These are phyloP conservation scores for Brachyalestes nurse DNA, from an alignment of 2,797 vertebrate genomes.

Conservation along the genomic window DNA sequence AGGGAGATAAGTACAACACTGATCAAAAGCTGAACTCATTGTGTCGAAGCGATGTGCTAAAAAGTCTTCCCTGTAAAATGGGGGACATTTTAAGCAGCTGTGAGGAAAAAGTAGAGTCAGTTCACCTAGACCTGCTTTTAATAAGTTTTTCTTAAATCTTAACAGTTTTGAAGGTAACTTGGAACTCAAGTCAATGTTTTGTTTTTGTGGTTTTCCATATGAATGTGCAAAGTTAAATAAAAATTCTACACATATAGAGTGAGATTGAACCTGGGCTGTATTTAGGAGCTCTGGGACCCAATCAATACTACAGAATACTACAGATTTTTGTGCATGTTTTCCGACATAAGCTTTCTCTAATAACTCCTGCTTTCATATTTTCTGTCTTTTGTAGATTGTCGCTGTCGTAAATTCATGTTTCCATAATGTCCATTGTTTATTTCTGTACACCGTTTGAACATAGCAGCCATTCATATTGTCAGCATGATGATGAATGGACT, in stretches of 20 bases:
- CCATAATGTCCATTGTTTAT: too few species aligned
- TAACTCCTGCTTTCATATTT: too few species aligned
- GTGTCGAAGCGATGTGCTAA: conserved; percentile 22
- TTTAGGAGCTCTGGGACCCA: not conserved
- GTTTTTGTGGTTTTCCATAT: not conserved
- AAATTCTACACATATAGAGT: not conserved
- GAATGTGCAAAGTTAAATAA: not conserved
- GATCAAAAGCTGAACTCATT: conserved; percentile 34
- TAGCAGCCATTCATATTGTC: too few species aligned
- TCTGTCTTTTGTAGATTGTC: too few species aligned
- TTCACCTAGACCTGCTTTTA: conserved; percentile 1
- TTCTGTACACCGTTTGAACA: too few species aligned
- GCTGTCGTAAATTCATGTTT: too few species aligned
- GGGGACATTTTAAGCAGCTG: conserved; percentile 15
- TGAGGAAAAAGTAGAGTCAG: not conserved
- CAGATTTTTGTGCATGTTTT: too few species aligned
- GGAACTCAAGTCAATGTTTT: not conserved
- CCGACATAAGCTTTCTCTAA: too few species aligned
- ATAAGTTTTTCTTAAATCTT: not conserved
- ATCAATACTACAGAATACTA: too few species aligned
- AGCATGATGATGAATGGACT: too few species aligned
- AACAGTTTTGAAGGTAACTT: not conserved
- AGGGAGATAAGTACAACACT: conserved; percentile 3
- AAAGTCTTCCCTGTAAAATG: not conserved
- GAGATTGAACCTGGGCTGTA: not conserved